These are phyloP conservation scores for Zaprionus africanus DNA, from an alignment of 1,140 invertebrate genomes.

Conservation along the genomic window DNA sequence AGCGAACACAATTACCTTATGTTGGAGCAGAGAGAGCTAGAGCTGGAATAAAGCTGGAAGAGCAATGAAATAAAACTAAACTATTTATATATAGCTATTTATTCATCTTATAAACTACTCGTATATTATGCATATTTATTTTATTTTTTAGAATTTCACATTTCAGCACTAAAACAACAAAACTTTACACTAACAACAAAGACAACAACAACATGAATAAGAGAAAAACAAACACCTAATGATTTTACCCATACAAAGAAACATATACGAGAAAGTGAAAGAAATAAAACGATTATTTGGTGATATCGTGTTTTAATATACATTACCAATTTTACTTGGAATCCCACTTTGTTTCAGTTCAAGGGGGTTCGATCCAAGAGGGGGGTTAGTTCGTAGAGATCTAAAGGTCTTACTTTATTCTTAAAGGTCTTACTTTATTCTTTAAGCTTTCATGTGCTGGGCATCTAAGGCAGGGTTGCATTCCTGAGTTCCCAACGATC, in stretches of 20 bases:
- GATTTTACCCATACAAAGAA: slow-evolving; percentile 18
- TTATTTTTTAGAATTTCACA: slow-evolving; percentile 40
- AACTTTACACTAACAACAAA: slow-evolving; percentile 22
- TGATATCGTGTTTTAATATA: slow-evolving; percentile 60
- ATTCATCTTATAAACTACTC: slow-evolving; percentile 35
- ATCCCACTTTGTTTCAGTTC: neutral
- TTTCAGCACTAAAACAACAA: slow-evolving; percentile 44
- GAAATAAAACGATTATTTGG: slow-evolving; percentile 70
- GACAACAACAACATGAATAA: slow-evolving; percentile 15
- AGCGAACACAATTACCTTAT: slow-evolving; percentile 10
- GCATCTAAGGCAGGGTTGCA: too few relatives aligned
- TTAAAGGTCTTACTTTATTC: too few relatives aligned
- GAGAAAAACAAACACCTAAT: slow-evolving; percentile 12
- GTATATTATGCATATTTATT: slow-evolving; percentile 32
- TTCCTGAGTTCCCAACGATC: too few relatives aligned
- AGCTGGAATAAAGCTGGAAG: slow-evolving; percentile 8
- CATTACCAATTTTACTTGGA: slow-evolving; percentile 38
- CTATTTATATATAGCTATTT: slow-evolving; percentile 51
- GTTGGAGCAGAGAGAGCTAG: slow-evolving; percentile 9
- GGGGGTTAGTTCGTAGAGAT: too few relatives aligned
- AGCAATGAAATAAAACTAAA: slow-evolving; percentile 40
- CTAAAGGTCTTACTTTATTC: too few relatives aligned
- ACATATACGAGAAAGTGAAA: slow-evolving; percentile 52
- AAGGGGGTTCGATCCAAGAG: neutral
- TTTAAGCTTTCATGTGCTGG: too few relatives aligned